Evolutionary conservation across 2,113 vertebrate species (phyloP).

Genomic region (Perognathus longimembris): DNA sequence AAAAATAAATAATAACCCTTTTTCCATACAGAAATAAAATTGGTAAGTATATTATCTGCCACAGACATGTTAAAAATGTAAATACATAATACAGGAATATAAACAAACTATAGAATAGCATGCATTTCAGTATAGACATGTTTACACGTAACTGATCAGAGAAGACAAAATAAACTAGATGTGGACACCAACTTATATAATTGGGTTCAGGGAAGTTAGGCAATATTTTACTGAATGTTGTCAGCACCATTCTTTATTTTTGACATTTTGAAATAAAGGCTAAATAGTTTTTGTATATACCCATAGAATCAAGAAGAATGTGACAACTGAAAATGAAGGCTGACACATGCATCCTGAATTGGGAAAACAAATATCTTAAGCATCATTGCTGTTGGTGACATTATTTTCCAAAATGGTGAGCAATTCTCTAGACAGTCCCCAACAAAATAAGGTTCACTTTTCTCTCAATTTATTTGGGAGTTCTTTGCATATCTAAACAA

Average conservation of each 20-base stretch:
- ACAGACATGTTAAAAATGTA: neutral
- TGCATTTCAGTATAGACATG: neutral
- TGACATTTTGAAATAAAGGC: slow-evolving; percentile 64
- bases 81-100: neutral
- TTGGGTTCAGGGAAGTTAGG: neutral
- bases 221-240: slow-evolving; percentile 40
- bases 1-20: neutral
- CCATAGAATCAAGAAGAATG: slow-evolving; percentile 49
- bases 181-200: neutral
- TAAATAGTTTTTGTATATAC: slow-evolving; percentile 44
- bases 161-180: slow-evolving; percentile 4
- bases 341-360: neutral
- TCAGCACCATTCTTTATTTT: slow-evolving; percentile 58
- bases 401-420: slow-evolving; percentile 29
- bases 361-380: slow-evolving; percentile 7
- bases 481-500: neutral
- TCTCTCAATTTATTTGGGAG: slow-evolving; percentile 1
- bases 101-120: neutral
- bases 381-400: neutral
- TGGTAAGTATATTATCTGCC: neutral
- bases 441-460: slow-evolving; percentile 2
- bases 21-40: slow-evolving; percentile 18
- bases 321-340: slow-evolving; percentile 64
- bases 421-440: slow-evolving; percentile 18
- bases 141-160: neutral